Evolutionary conservation across 1,140 invertebrate species (phyloP).

Genomic region (Cylas formicarius): DNA sequence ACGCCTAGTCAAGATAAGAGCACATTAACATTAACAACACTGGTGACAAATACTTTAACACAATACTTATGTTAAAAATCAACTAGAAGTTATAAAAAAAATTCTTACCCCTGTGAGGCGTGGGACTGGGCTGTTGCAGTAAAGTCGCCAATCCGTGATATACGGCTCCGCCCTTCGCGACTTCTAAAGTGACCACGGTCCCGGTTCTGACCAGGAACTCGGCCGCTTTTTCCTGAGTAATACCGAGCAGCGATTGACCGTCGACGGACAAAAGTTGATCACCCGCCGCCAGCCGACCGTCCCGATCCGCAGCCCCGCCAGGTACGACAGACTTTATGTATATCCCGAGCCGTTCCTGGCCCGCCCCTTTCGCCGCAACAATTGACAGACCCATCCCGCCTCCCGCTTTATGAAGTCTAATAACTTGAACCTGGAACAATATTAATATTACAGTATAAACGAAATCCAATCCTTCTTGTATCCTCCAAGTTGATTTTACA

Average conservation of each 20-base stretch:
- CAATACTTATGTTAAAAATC: neutral
- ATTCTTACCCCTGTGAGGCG: conserved; percentile 69
- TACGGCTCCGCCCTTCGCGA: conserved; percentile 95
- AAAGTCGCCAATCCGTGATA: conserved; percentile 93
- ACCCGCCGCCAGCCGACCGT: conserved; percentile 80
- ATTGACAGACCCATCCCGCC: conserved; percentile 91
- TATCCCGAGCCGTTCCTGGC: conserved; percentile 87
- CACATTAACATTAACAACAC: no score
- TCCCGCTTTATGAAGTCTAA: conserved; percentile 83
- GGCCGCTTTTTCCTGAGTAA: conserved; percentile 95
- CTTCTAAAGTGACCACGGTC: conserved; percentile 86
- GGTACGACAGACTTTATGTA: conserved; percentile 97
- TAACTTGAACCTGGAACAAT: conserved; percentile 63
- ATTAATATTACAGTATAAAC: conserved; percentile 6
- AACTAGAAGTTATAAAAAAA: conserved; percentile 1
- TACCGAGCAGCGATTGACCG: conserved; percentile 85
- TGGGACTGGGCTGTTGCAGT: conserved; percentile 82
- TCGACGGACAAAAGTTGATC: conserved; percentile 97
- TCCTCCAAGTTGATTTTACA: no score
- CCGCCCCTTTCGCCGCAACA: conserved; percentile 85
- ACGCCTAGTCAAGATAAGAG: no score
- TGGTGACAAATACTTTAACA: neutral
- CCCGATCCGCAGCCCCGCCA: conserved; percentile 89
- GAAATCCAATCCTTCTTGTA: no score
- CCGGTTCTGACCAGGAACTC: conserved; percentile 93